Base-by-base conservation (phyloP, 1,140 invertebrate genomes). In the Bombus picipes region DNA sequence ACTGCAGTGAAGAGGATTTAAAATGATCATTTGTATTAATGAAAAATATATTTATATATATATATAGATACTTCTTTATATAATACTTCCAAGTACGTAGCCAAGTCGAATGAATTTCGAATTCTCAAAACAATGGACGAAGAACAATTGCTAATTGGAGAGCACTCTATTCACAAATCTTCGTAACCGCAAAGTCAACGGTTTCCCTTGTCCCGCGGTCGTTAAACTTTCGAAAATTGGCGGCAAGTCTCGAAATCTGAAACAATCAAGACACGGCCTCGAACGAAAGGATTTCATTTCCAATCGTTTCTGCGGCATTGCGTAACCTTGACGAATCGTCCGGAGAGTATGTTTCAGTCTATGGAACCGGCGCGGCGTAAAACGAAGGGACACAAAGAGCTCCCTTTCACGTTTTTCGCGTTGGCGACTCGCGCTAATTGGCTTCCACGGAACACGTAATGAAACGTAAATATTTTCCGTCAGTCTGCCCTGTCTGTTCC, bases 401-500 rank as follows among this genome's bases (percentile, higher is more conserved):
- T 66, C 81, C 59, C 57, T 66, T 47, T 47, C 72, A 53, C 57
- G 81, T 62, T 37, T 57, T 81, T 75, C 43, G 43, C 39, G 59
- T 62, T 66, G 25, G 53, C 41, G 28, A 43, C 47, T 73, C 77
- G 25, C 74, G 71, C 53, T 87, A 80, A 85, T 85, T 85, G 83
- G 83, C 83, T 71, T 43, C 53, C 53, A 47, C 39, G 53, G 68
- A 70, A n/a, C 77, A 32, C 68, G 41, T 85, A 85, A 85, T 80
- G 83, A 73, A 85, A 80, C 68, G 76, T 85, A 85, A 85, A 85
- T 80, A 78, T 85, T 85, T 80, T 73, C 83, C 53, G 18, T 85
- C 76, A 39, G 76, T 80, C 76, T 85, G n/a, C 81, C 59, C 53
- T 75, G 32, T 39, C n/a, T 39, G 81, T 43, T 34, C 47, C 73